Percentiles rank a stretch among this genome's conserved stretches.
Evolutionary conservation across 2,888 invertebrate species (phyloP).

Genomic region (Idaea dimidiata): DNA sequence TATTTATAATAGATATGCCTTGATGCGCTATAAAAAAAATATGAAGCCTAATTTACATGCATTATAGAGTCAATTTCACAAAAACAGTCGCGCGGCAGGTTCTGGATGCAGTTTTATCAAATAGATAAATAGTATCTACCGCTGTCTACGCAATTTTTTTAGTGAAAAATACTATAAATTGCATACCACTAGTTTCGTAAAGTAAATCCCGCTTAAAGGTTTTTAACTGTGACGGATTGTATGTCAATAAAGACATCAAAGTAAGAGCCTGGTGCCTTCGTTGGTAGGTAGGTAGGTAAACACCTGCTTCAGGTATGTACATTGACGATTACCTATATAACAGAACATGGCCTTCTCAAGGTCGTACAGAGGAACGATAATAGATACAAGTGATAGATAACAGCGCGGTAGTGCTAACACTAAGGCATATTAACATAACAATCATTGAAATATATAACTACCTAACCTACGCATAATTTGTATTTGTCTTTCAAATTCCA

Average conservation of each 20-base stretch:
- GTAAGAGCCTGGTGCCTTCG: not conserved
- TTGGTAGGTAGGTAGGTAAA: not conserved
- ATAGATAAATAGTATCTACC: too few species aligned
- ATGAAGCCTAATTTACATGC: too few species aligned
- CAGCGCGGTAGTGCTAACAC: not conserved
- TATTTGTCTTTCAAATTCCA: not conserved
- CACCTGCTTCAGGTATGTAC: not conserved
- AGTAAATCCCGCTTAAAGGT: too few species aligned
- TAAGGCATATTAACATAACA: slow-evolving; percentile 6
- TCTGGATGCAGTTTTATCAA: too few species aligned
- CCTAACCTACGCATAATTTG: too few species aligned
- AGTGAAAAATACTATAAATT: too few species aligned
- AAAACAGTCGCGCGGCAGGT: too few species aligned
- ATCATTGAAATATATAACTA: not conserved
- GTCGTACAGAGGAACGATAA: slow-evolving; percentile 12
- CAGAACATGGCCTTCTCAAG: slow-evolving; percentile 11
- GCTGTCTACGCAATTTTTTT: too few species aligned
- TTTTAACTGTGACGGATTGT: not conserved
- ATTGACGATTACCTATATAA: slow-evolving; percentile 22
- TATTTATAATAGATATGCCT: too few species aligned
- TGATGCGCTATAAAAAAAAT: too few species aligned
- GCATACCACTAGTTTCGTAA: too few species aligned
- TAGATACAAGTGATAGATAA: slow-evolving; percentile 4
- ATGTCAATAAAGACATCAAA: not conserved
- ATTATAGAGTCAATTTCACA: too few species aligned